A percentile compares a stretch with the other conserved stretches of the same genome.
phyloP scores from a whole-genome alignment of 1,140 invertebrate genomes.

The Drosophila funebris region DNA sequence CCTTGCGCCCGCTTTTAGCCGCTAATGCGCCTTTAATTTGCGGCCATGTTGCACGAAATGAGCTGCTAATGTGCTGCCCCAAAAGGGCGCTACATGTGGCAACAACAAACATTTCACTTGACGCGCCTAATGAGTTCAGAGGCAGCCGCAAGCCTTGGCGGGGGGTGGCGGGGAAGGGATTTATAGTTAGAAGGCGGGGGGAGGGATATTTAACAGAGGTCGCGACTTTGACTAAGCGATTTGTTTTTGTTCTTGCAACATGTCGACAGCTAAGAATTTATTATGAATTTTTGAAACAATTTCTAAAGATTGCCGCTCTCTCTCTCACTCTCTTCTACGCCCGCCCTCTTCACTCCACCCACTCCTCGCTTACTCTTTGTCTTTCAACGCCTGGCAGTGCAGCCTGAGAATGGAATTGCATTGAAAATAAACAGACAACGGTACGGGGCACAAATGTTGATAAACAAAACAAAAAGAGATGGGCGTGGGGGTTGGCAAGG shows the following conservation, averaged over 20 bases:
- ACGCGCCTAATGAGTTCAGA: conserved; percentile 74
- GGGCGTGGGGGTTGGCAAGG: background rate
- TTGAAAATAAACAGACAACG: conserved; percentile 67
- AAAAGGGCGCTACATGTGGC: conserved; percentile 47
- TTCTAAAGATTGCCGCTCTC: no score
- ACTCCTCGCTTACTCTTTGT: background rate
- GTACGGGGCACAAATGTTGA: conserved; percentile 56
- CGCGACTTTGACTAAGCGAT: conserved; percentile 64
- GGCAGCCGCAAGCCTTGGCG: conserved; percentile 14
- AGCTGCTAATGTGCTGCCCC: conserved; percentile 72
- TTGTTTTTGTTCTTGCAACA: conserved; percentile 12
- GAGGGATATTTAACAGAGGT: conserved; percentile 4
- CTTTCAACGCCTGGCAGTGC: conserved; percentile 54
- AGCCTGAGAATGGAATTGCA: conserved; percentile 56
- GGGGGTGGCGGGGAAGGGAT: background rate
- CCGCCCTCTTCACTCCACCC: background rate
- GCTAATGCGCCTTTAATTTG: conserved; percentile 78
- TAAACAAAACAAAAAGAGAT: conserved; percentile 65
- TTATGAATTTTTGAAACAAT: conserved; percentile 49
- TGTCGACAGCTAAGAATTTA: conserved; percentile 67
- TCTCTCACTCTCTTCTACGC: background rate
- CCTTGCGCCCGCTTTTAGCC: background rate
- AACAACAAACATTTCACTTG: conserved; percentile 74
- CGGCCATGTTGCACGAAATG: conserved; percentile 68
- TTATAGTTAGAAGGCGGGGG: background rate